These are phyloP conservation scores for Heptranchias perlo DNA, from an alignment of 2,113 vertebrate genomes.

Conservation along the genomic window DNA sequence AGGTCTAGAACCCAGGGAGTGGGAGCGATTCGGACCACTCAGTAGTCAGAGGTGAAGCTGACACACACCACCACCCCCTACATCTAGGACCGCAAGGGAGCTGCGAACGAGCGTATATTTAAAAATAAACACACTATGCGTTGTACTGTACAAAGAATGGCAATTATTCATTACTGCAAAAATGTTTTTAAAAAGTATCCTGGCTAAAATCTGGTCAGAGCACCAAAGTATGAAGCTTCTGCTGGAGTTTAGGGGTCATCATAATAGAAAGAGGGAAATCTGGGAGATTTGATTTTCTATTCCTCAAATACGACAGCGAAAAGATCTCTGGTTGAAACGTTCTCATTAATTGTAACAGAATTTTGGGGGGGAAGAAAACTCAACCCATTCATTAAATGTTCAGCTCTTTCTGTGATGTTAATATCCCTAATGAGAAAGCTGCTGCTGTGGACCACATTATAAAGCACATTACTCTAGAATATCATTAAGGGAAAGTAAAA, in stretches of 20 bases:
- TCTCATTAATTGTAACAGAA: background rate
- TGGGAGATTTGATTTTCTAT: background rate
- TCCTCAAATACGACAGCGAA: too few relatives aligned
- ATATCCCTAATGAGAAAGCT: too few relatives aligned
- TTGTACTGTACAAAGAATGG: background rate
- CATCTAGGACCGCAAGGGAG: background rate
- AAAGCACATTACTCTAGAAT: too few relatives aligned
- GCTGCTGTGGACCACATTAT: too few relatives aligned
- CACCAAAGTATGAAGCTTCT: background rate
- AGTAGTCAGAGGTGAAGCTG: too few relatives aligned
- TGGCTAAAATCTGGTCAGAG: background rate
- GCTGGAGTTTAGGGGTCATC: background rate
- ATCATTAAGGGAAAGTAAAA: too few relatives aligned
- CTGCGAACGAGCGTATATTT: background rate
- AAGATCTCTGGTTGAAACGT: background rate
- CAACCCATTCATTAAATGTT: background rate
- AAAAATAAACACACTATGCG: background rate
- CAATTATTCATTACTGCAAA: background rate
- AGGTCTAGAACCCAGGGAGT: too few relatives aligned
- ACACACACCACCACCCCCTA: too few relatives aligned
- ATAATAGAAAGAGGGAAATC: background rate
- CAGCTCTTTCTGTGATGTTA: too few relatives aligned
- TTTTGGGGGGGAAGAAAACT: background rate
- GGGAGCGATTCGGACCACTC: too few relatives aligned
- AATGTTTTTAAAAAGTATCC: too few relatives aligned